A percentile compares a stretch with the other conserved stretches of the same genome.
phyloP scores from a whole-genome alignment of 2,113 vertebrate genomes.

The Sciurus niger region DNA sequence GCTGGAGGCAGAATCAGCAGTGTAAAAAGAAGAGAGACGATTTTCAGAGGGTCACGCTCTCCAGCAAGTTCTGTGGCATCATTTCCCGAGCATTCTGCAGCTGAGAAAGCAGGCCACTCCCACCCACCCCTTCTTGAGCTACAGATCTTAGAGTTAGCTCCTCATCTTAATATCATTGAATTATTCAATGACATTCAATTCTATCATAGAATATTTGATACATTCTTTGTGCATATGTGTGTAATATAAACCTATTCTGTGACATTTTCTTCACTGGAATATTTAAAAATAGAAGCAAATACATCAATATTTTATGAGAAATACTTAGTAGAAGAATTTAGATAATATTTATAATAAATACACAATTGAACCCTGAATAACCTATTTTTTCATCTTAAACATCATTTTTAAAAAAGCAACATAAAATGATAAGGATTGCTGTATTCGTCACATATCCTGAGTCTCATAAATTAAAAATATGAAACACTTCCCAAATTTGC shows the following conservation, averaged over 20 bases:
- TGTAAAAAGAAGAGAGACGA: conserved; percentile 86
- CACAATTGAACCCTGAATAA: conserved; percentile 66
- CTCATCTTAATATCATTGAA: conserved; percentile 88
- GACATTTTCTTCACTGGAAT: conserved; percentile 64
- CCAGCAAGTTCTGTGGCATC: conserved; percentile 83
- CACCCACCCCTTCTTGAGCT: conserved; percentile 86
- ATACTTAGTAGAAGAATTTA: conserved; percentile 70
- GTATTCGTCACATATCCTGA: conserved; percentile 31
- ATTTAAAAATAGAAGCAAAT: conserved; percentile 73
- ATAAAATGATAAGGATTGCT: conserved; percentile 45
- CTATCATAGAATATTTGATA: neutral
- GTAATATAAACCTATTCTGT: conserved; percentile 75
- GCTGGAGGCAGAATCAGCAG: conserved; percentile 90
- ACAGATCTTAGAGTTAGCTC: conserved; percentile 90
- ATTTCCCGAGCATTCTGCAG: conserved; percentile 87
- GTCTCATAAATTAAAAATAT: conserved; percentile 30
- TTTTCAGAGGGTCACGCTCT: conserved; percentile 89
- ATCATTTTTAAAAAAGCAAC: conserved; percentile 64
- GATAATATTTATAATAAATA: conserved; percentile 61
- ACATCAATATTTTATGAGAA: conserved; percentile 78
- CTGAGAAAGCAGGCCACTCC: conserved; percentile 89
- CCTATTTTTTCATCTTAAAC: conserved; percentile 50
- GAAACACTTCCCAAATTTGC: no score
- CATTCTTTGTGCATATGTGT: neutral
- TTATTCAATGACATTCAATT: no score